Evolutionary conservation across 1,140 invertebrate genomes (phyloP).

Genomic region (Drosophila arawakana): DNA sequence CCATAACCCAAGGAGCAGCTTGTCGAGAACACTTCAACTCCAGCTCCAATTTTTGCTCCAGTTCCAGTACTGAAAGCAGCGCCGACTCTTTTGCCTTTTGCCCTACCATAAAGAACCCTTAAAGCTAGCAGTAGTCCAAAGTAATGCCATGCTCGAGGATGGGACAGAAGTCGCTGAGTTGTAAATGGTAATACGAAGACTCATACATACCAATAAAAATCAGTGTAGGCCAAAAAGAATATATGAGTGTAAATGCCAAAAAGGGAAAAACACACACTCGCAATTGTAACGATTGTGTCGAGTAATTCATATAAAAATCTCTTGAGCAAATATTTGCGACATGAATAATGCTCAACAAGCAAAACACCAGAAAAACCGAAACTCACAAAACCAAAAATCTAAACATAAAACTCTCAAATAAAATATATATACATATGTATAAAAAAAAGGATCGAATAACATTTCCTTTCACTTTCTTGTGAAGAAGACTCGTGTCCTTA

Average conservation of each 20-base stretch:
- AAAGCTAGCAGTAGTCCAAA: not conserved
- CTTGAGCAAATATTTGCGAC: conserved; percentile 75
- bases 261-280: not conserved
- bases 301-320: conserved; percentile 81
- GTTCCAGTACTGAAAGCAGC: not conserved
- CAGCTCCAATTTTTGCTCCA: not conserved
- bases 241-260: conserved; percentile 27
- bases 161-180: conserved; percentile 45
- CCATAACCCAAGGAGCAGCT: conserved; percentile 31
- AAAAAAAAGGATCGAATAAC: not conserved
- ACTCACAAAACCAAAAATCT: not conserved
- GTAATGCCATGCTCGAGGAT: not conserved
- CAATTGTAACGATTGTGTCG: conserved; percentile 35
- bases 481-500: conserved; percentile 4
- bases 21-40: conserved; percentile 2
- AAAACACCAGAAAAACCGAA: not conserved
- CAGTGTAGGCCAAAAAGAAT: conserved; percentile 49
- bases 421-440: no score
- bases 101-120: not conserved
- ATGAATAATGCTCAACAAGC: conserved; percentile 49
- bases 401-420: conserved; percentile 2
- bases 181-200: conserved; percentile 66
- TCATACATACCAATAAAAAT: conserved; percentile 66
- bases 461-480: conserved; percentile 22
- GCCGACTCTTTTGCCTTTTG: not conserved